phyloP scores from a whole-genome alignment of 2,888 invertebrate genomes.

The Tetrapedia diversipes region DNA sequence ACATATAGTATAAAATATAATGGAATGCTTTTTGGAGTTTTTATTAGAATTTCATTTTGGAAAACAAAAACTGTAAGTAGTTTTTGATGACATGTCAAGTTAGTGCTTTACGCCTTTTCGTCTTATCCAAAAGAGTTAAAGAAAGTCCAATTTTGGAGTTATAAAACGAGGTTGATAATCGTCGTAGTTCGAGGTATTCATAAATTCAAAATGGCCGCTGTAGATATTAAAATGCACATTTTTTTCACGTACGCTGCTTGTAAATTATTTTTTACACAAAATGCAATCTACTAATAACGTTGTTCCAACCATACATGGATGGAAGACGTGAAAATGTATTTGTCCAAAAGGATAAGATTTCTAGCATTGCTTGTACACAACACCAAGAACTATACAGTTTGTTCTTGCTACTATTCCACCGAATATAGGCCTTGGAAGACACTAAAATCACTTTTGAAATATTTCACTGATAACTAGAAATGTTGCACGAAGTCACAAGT shows the following conservation, averaged over 20 bases:
- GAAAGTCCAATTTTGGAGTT: constrained; percentile 60
- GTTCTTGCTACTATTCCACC: constrained; percentile 34
- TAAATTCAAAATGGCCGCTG: constrained; percentile 74
- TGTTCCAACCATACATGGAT: constrained; percentile 29
- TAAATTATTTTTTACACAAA: constrained; percentile 54
- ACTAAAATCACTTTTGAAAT: constrained; percentile 47
- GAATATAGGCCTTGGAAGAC: constrained; percentile 42
- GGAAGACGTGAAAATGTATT: constrained; percentile 54
- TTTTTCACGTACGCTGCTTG: constrained; percentile 48
- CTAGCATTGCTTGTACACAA: constrained; percentile 55
- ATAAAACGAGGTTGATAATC: constrained; percentile 62
- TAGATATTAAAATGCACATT: constrained; percentile 58
- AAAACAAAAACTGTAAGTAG: constrained; percentile 1
- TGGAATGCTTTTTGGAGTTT: constrained; percentile 33
- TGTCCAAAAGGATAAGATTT: constrained; percentile 38
- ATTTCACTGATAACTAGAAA: constrained; percentile 43
- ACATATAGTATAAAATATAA: constrained; percentile 28
- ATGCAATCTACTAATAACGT: constrained; percentile 19
- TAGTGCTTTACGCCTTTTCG: background rate
- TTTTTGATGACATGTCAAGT: constrained; percentile 22
- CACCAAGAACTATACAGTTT: constrained; percentile 37
- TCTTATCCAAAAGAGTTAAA: constrained; percentile 21
- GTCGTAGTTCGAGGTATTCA: constrained; percentile 63
- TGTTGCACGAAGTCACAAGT: constrained; percentile 14
- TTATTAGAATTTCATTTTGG: constrained; percentile 26